phyloP scores from a whole-genome alignment of 2,113 vertebrate species.

The Phalacrocorax brasilianus region DNA sequence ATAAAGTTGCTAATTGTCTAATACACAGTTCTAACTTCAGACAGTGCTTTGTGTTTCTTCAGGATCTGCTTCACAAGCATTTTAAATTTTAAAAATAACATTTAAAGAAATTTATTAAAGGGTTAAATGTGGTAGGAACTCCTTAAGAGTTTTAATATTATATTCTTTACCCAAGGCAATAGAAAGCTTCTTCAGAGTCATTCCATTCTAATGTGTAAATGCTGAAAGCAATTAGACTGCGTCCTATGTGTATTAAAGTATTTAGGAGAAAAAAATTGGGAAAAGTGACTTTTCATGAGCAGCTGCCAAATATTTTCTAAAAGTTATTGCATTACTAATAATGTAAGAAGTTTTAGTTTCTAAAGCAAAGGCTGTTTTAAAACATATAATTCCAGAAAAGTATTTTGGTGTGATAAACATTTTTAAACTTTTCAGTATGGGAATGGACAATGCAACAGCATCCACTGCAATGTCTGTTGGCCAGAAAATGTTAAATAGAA shows the following conservation, averaged over 20 bases:
- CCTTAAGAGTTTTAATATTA: not conserved
- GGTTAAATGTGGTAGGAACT: constrained; percentile 7
- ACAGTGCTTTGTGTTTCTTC: not conserved
- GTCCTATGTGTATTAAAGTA: constrained; percentile 31
- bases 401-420: not conserved
- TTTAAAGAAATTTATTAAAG: not conserved
- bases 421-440: not conserved
- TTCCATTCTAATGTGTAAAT: constrained; percentile 58
- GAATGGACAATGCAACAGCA: not conserved
- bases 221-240: constrained; percentile 32
- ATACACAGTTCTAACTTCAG: not conserved
- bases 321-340: constrained; percentile 6
- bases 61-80: not conserved
- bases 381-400: not conserved
- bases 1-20: not conserved
- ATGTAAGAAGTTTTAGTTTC: not conserved
- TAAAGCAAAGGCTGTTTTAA: not conserved
- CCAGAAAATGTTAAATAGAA: not conserved
- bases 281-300: constrained; percentile 2
- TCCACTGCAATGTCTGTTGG: not conserved
- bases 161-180: constrained; percentile 33
- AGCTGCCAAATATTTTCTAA: constrained; percentile 15
- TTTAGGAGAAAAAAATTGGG: constrained; percentile 27
- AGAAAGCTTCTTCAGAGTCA: constrained; percentile 36
- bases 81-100: not conserved